Evolutionary conservation across 2,888 invertebrate genomes (phyloP).

Genomic region (Bellardia bayeri): DNA sequence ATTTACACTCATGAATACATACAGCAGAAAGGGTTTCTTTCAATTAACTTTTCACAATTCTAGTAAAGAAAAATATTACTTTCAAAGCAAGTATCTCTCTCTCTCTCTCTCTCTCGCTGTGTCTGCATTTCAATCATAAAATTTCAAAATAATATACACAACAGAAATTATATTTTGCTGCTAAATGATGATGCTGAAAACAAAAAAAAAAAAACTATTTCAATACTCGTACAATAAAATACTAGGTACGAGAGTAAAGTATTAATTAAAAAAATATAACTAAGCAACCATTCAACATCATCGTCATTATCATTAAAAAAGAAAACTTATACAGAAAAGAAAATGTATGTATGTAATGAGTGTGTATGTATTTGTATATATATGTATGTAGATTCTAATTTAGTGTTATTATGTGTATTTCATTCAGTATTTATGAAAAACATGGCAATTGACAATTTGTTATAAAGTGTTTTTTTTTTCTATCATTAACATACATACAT

Average conservation of each 20-base stretch:
- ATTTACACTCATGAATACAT: background rate
- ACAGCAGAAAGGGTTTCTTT: constrained; percentile 17
- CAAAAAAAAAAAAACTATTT: constrained; percentile 32
- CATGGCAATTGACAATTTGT: constrained; percentile 54
- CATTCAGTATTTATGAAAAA: background rate
- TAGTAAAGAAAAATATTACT: background rate
- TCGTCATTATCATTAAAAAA: constrained; percentile 5
- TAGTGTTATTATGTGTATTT: background rate
- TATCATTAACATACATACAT: constrained; percentile 38
- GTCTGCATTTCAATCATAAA: background rate
- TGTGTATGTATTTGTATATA: background rate
- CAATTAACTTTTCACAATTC: constrained; percentile 46
- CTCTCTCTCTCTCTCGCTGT: background rate
- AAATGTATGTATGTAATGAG: background rate
- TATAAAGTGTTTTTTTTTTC: constrained; percentile 12
- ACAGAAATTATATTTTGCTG: background rate
- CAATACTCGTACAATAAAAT: background rate
- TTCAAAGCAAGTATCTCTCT: constrained; percentile 7
- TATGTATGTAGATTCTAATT: background rate
- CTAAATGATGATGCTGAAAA: background rate
- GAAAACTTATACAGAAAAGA: background rate
- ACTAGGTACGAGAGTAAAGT: constrained; percentile 8
- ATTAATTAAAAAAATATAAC: constrained; percentile 47
- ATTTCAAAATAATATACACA: background rate
- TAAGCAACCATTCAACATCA: constrained; percentile 41